Conservation (phyloP, 1,140 invertebrate species). For the Phymorhynchus buccinoides region DNA sequence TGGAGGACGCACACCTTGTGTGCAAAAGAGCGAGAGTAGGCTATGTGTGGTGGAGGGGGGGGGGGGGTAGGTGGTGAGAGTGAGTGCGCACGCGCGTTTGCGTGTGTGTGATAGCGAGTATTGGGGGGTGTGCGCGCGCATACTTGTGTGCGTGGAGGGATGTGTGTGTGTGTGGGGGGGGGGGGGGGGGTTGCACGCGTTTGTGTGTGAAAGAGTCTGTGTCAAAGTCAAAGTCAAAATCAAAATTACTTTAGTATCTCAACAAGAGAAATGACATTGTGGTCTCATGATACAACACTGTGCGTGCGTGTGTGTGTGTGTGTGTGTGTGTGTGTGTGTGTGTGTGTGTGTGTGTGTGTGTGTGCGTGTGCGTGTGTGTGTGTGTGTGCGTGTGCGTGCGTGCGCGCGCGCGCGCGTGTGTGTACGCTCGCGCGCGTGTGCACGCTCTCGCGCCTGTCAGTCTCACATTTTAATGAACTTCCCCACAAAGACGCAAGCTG, state of each 20-base stretch:
- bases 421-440: slow-evolving; percentile 18
- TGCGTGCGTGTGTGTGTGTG: slow-evolving; percentile 13
- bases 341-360: slow-evolving; percentile 25
- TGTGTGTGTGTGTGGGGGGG: no score
- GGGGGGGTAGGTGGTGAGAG: neutral
- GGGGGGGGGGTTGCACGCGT: no score
- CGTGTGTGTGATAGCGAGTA: neutral
- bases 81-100: neutral
- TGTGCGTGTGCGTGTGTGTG: slow-evolving; percentile 29
- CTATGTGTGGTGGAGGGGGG: no score
- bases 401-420: neutral
- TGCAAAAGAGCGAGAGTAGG: neutral
- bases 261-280: no score
- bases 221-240: no score
- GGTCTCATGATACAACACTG: no score
- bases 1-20: neutral
- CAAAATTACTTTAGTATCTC: no score
- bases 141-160: no score
- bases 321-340: slow-evolving; percentile 1
- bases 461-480: no score
- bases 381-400: slow-evolving; percentile 24
- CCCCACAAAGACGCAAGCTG: no score
- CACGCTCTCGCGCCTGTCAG: no score
- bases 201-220: no score
- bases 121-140: neutral